Evolutionary conservation across 1,140 invertebrate genomes (phyloP).

Genomic region (Rhizoglyphus robini): DNA sequence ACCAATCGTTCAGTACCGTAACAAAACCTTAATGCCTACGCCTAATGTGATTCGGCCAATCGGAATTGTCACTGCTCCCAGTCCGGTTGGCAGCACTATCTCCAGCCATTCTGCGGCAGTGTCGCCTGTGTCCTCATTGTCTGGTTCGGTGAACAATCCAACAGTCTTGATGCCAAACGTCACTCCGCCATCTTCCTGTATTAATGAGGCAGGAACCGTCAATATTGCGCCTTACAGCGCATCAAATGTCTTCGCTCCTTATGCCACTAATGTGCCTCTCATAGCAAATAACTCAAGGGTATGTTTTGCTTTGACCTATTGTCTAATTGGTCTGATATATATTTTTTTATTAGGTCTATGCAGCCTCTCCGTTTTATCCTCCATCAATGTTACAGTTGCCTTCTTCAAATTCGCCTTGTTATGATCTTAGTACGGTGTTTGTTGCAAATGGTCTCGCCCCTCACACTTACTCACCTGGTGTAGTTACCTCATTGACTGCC

Average conservation of each 20-base stretch:
- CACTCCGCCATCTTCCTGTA: background rate
- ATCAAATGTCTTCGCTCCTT: background rate
- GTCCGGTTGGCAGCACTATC: background rate
- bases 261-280: conserved; percentile 12
- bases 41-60: conserved; percentile 28
- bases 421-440: conserved; percentile 54
- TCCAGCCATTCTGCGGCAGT: background rate
- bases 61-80: conserved; percentile 22
- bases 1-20: conserved; percentile 42
- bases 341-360: conserved; percentile 9
- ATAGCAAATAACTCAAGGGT: background rate
- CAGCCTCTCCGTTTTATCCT: conserved; percentile 28
- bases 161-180: background rate
- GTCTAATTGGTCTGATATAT: background rate
- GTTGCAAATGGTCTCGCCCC: conserved; percentile 57
- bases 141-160: background rate
- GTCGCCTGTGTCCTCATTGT: conserved; percentile 12
- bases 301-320: conserved; percentile 13
- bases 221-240: background rate
- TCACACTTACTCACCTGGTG: conserved; percentile 34
- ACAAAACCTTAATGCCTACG: conserved; percentile 47
- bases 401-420: conserved; percentile 38
- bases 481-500: background rate
- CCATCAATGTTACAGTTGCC: conserved; percentile 28
- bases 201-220: background rate